Evolutionary conservation across 2,797 vertebrate species (phyloP), one percentile per base, ranked within the genome.

Genomic region (Malacoctenus gilli): DNA sequence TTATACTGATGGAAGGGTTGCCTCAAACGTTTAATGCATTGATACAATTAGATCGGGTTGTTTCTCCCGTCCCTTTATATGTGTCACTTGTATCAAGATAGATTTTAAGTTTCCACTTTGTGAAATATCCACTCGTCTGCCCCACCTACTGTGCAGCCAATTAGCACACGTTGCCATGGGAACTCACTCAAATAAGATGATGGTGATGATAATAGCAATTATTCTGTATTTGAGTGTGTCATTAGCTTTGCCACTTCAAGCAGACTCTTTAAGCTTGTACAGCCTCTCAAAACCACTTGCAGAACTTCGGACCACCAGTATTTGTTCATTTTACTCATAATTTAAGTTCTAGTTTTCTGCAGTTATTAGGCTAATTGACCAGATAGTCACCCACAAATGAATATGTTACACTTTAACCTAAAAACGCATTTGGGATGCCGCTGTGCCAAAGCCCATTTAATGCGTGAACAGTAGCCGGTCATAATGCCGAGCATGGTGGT

Each of bases 391-490:
- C 35, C 25, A 21, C 19, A 25, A 22, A 28, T 28, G 25, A 5
- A 28, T 28, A 28, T 28, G 25, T 28, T 28, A 5, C 15, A 14
- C n/a, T 15, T 2, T 14, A 2, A 18, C 9, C 28, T 8, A 31
- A 20, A 15, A 32, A 4, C 5, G 4, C 9, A 12, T 22, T 53
- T 36, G 7, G 35, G 21, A 31, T 25, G 22, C 20, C 5, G 6
- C 11, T 51, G 21, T 20, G 12, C 25, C 23, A 21, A 50, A 38
- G 56, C 38, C 38, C 46, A 32, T 50, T 64, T 32, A 49, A 31
- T 34, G 25, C 34, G 37, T 51, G 40, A 65, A 54, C 40, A 59
- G 59, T 21, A 62, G 53, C 51, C 36, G 28, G 30, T 20, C 59
- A 20, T 39, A 25, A n/a, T 9, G 18, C 28, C 30, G 6, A 62